Conservation (phyloP, 2,888 invertebrate genomes). For the Tryphoninae sp. region DNA sequence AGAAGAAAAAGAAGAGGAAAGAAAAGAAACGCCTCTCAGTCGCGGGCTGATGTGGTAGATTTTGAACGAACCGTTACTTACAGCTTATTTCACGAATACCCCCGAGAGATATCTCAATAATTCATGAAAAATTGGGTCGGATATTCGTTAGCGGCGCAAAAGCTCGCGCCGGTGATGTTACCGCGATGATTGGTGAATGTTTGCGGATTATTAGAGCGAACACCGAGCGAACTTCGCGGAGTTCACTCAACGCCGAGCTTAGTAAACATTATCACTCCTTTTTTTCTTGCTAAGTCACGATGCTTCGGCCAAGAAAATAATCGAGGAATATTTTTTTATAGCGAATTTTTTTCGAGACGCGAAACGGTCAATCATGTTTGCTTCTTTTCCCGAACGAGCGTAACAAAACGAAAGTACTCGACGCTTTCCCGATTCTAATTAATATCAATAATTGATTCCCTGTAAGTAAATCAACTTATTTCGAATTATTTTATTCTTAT, state of each 20-base stretch:
- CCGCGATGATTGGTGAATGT: slow-evolving; percentile 61
- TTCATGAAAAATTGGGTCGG: slow-evolving; percentile 60
- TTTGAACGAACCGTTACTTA: slow-evolving; percentile 30
- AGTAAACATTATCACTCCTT: slow-evolving; percentile 22
- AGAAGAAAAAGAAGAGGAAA: slow-evolving; percentile 11
- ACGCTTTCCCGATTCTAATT: too few species aligned
- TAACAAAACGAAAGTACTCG: too few species aligned
- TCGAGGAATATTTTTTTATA: slow-evolving; percentile 3
- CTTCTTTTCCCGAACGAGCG: too few species aligned
- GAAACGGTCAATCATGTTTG: too few species aligned
- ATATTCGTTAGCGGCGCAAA: slow-evolving; percentile 56
- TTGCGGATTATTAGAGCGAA: slow-evolving; percentile 48
- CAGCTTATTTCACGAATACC: slow-evolving; percentile 32
- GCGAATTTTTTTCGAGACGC: neutral
- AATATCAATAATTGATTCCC: too few species aligned
- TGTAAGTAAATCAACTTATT: too few species aligned
- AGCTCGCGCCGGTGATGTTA: slow-evolving; percentile 51
- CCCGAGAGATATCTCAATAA: slow-evolving; percentile 48
- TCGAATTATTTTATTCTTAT: too few species aligned
- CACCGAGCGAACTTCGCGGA: neutral
- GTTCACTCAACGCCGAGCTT: slow-evolving; percentile 37
- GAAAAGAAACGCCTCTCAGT: slow-evolving; percentile 34
- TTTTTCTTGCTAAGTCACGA: neutral
- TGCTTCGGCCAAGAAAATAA: slow-evolving; percentile 21
- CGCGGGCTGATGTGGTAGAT: slow-evolving; percentile 12